These are phyloP conservation scores for Osmerus eperlanus DNA, from an alignment of 2,113 vertebrate genomes.

Conservation along the genomic window DNA sequence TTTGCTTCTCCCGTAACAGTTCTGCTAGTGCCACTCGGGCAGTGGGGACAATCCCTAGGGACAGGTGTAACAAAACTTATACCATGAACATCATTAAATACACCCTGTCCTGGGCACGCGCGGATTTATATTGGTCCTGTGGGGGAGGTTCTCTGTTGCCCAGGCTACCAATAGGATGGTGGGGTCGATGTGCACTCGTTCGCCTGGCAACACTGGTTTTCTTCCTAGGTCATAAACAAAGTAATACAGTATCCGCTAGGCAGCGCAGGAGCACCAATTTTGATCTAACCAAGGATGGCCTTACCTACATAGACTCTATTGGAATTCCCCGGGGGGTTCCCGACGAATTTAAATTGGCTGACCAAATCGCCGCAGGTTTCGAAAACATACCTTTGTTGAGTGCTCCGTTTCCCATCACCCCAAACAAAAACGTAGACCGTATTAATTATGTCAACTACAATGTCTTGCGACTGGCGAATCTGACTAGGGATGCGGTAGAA, in stretches of 20 bases:
- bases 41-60: too few species aligned
- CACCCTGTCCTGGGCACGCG: background rate
- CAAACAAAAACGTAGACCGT: conserved; percentile 14
- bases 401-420: background rate
- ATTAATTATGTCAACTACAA: conserved; percentile 27
- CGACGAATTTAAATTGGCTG: background rate
- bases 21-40: too few species aligned
- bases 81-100: background rate
- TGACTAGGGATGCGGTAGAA: background rate
- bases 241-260: background rate
- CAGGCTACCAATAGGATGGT: background rate
- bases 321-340: background rate
- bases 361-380: background rate
- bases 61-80: too few species aligned
- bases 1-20: too few species aligned
- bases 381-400: background rate
- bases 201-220: background rate
- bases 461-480: conserved; percentile 8
- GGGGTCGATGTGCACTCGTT: background rate
- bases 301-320: background rate
- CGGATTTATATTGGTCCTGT: background rate
- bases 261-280: background rate
- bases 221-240: background rate
- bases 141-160: background rate
- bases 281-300: too few species aligned